Percentiles rank a stretch among this genome's conserved stretches.
phyloP scores from a whole-genome alignment of 2,797 vertebrate species.

The Phataginus tricuspis region DNA sequence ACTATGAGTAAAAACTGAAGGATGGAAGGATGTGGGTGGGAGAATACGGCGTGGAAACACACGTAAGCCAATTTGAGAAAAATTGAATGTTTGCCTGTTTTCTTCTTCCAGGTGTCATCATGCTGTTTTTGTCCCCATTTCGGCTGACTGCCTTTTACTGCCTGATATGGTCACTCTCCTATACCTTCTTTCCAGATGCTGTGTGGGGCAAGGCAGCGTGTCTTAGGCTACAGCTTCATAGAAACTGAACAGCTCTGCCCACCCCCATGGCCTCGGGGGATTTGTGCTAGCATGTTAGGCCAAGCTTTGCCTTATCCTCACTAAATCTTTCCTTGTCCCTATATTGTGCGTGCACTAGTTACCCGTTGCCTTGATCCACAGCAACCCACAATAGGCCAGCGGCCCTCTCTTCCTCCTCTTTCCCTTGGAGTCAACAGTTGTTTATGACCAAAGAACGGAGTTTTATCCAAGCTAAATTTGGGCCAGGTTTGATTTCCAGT shows the following conservation, averaged over 20 bases:
- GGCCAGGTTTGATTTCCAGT: background rate
- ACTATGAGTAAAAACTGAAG: background rate
- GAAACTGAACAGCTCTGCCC: background rate
- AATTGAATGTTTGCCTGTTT: background rate
- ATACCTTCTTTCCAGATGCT: slow-evolving; percentile 93
- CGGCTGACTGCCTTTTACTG: slow-evolving; percentile 91
- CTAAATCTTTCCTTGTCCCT: slow-evolving; percentile 66
- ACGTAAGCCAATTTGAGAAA: background rate
- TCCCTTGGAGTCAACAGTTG: background rate
- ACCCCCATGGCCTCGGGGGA: background rate
- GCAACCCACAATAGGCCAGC: background rate
- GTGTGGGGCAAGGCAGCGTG: slow-evolving; percentile 92
- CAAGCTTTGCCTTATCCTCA: background rate
- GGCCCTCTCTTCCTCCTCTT: background rate
- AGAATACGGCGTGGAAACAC: background rate
- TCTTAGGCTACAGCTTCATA: background rate
- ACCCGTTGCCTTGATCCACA: background rate
- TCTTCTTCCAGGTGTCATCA: slow-evolving; percentile 87
- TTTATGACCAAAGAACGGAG: background rate
- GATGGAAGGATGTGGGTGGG: background rate
- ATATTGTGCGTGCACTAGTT: background rate
- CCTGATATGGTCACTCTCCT: slow-evolving; percentile 94
- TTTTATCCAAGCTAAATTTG: background rate
- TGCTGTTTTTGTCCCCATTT: slow-evolving; percentile 91
- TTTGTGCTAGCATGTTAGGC: background rate